These are phyloP conservation scores for Trichonephila inaurata DNA, from an alignment of 1,140 invertebrate genomes.

Conservation along the genomic window DNA sequence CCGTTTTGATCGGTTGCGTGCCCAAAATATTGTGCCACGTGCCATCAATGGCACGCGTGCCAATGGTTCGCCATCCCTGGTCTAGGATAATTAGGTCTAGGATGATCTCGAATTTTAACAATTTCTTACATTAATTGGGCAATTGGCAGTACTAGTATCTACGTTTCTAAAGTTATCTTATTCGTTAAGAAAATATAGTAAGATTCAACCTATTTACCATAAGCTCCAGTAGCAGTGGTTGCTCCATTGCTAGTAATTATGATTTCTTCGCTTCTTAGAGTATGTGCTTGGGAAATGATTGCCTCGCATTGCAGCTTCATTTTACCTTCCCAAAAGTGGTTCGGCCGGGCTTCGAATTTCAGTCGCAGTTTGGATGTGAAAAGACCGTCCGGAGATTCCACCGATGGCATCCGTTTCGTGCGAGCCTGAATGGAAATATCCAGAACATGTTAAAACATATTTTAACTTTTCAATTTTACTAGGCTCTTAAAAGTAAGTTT, in stretches of 20 bases:
- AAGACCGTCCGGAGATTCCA: conserved; percentile 52
- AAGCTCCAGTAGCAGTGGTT: conserved; percentile 57
- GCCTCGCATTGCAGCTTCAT: conserved; percentile 73
- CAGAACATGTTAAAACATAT: not conserved
- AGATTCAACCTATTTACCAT: not conserved
- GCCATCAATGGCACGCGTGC: too few species aligned
- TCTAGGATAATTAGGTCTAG: too few species aligned
- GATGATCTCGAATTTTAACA: too few species aligned
- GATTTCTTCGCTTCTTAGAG: conserved; percentile 68
- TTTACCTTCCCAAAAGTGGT: conserved; percentile 63
- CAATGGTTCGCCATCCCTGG: too few species aligned
- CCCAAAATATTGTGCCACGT: too few species aligned
- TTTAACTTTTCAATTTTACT: too few species aligned
- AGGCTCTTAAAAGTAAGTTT: too few species aligned
- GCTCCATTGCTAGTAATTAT: conserved; percentile 43
- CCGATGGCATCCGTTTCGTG: not conserved
- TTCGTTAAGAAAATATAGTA: not conserved
- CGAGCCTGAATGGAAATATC: not conserved
- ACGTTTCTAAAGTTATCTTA: too few species aligned
- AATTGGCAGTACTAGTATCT: too few species aligned
- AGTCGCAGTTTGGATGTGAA: conserved; percentile 29
- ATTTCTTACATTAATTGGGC: too few species aligned
- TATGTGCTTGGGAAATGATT: conserved; percentile 70
- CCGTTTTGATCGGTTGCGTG: too few species aligned
- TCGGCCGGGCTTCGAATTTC: conserved; percentile 35